Evolutionary conservation across 2,888 invertebrate genomes (phyloP), one percentile per base, ranked within the genome.

Genomic region (Pachycephus smyrnensis): DNA sequence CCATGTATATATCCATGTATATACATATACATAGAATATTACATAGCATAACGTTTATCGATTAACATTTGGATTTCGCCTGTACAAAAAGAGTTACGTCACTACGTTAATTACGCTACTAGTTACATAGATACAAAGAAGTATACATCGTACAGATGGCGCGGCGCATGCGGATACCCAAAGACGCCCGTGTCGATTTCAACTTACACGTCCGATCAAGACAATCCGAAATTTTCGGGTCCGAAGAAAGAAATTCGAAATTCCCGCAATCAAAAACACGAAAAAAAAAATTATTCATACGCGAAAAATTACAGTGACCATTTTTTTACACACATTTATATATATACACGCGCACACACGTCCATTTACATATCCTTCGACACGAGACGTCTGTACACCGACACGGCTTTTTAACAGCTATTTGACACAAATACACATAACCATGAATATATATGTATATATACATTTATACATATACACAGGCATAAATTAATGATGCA

Each of bases 81-180:
- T 79, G 79, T 79, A 79, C 79, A 79, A 79, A 79, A 79, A 15
- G n/a, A 40, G 40, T 79, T 79, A 77, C 32, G 1, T 69, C 76
- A 31, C 32, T 68, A 68, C 35, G 68, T 35, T 75, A 75, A 40
- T 40, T 40, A 40, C 2, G 40, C 40, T 40, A 40, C 15, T 69
- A 73, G 73, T 73, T 73, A 73, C 78, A 80, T 82, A 84, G 81
- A 84, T 85, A 86, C 83, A 85, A 82, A 85, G 83, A 83, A 83
- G 85, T 88, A 87, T 85, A 85, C 84, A 84, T 77, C 78, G 80
- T 79, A 37, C 68, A 40, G 40, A 40, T 40, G 40, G 40, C 40
- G 40, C 40, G n/a, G 40, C 40, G 40, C 40, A 15, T 15, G 40
- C 40, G 40, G 15, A 1, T 40, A 40, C 15, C 40, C 40, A 4